phyloP scores from a whole-genome alignment of 2,797 vertebrate species.

The Chlorospingus flavigularis region DNA sequence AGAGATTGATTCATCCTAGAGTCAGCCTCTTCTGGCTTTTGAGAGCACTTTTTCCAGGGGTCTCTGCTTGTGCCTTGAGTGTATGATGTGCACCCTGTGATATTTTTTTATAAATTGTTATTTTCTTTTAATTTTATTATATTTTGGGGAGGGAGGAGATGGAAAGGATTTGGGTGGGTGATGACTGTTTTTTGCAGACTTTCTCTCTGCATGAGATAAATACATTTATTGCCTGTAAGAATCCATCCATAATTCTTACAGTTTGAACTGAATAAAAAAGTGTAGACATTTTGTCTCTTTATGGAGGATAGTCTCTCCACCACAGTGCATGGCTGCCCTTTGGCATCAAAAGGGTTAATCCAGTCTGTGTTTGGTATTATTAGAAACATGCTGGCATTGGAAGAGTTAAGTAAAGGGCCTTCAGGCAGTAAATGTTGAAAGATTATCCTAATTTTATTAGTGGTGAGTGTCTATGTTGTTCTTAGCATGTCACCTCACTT shows the following conservation, averaged over 20 bases:
- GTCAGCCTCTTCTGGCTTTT: neutral
- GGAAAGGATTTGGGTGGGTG: neutral
- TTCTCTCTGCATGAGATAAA: neutral
- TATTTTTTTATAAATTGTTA: neutral
- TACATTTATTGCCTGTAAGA: neutral
- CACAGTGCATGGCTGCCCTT: neutral
- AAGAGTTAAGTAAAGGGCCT: conserved; percentile 60
- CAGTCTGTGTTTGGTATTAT: neutral
- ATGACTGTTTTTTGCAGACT: neutral
- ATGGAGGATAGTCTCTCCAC: neutral
- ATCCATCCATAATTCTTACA: neutral
- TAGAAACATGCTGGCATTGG: conserved; percentile 16
- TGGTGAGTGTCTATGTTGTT: conserved; percentile 59
- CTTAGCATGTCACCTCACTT: conserved; percentile 71
- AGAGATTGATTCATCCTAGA: conserved; percentile 23
- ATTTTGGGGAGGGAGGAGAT: neutral
- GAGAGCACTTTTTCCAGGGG: neutral
- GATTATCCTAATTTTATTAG: conserved; percentile 67
- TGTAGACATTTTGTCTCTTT: neutral
- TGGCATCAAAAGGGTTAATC: conserved; percentile 17
- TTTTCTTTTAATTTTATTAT: neutral
- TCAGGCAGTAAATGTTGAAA: conserved; percentile 59
- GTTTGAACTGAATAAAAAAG: neutral
- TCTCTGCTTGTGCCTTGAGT: neutral
- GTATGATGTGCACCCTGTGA: neutral